Percentiles rank a stretch among this genome's conserved stretches.
Evolutionary conservation across 1,140 invertebrate genomes (phyloP).

Genomic region (Neodiprion pinetum): DNA sequence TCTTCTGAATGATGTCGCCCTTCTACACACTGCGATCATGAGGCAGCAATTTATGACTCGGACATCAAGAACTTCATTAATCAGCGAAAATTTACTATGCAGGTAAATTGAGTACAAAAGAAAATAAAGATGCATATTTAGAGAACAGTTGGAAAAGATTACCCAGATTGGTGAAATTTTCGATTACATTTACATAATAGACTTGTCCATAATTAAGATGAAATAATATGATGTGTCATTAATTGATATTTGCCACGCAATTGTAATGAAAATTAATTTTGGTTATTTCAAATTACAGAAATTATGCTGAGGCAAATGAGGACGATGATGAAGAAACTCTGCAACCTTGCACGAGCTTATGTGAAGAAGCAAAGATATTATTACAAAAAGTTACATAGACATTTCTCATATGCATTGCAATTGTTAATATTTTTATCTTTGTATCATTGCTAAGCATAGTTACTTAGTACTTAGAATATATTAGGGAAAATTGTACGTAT

Average conservation of each 20-base stretch:
- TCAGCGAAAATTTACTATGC: constrained; percentile 48
- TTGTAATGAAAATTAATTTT: no score
- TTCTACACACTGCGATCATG: constrained; percentile 51
- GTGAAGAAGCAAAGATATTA: constrained; percentile 54
- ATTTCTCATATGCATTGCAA: constrained; percentile 26
- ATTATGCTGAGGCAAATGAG: constrained; percentile 34
- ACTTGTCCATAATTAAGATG: no score
- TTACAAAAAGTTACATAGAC: constrained; percentile 44
- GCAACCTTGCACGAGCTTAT: constrained; percentile 51
- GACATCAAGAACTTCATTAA: constrained; percentile 37
- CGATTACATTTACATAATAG: no score
- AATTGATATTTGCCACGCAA: no score
- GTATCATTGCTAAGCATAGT: constrained; percentile 19
- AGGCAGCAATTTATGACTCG: constrained; percentile 43
- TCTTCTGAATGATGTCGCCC: constrained; percentile 48
- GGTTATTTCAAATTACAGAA: constrained; percentile 20
- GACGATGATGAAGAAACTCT: constrained; percentile 41
- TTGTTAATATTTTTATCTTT: constrained; percentile 21
- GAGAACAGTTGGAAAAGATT: constrained; percentile 9
- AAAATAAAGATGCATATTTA: neutral
- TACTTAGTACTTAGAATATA: constrained; percentile 26
- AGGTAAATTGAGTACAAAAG: constrained; percentile 35
- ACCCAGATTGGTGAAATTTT: no score
- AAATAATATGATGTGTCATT: no score
- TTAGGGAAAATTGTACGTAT: neutral